Evolutionary conservation across 2,113 vertebrate genomes (phyloP).

Genomic region (Syrmaticus mikado): DNA sequence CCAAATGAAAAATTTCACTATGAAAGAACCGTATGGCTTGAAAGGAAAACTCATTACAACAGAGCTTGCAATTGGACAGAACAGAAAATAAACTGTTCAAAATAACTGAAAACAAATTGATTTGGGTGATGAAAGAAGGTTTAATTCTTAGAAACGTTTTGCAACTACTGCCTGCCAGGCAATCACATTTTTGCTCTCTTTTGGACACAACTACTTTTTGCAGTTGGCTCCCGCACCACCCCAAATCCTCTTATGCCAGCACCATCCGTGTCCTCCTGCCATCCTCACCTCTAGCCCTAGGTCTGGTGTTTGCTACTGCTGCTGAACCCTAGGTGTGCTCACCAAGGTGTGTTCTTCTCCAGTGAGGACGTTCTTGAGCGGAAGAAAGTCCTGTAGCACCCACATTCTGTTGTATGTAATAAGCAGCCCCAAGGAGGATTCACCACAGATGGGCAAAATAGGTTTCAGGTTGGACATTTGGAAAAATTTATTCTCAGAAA

Average conservation of each 20-base stretch:
- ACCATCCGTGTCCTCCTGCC: background rate
- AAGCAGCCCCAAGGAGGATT: background rate
- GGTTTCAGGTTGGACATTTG: background rate
- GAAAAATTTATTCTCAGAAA: background rate
- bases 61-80: background rate
- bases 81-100: constrained; percentile 18
- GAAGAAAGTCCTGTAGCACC: background rate
- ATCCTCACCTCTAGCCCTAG: background rate
- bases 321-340: background rate
- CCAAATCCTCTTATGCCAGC: background rate
- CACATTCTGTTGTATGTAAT: background rate
- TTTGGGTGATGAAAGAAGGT: background rate
- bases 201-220: background rate
- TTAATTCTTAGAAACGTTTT: background rate
- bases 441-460: background rate
- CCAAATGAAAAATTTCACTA: constrained; percentile 9
- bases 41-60: constrained; percentile 2
- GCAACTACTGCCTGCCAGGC: background rate
- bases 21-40: background rate
- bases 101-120: constrained; percentile 12
- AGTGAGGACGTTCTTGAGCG: background rate
- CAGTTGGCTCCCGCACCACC: background rate
- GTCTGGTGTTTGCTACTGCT: background rate
- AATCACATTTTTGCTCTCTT: background rate
- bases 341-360: background rate